Percentiles rank a stretch among this genome's conserved stretches.
These are phyloP conservation scores for Heterotilapia buettikoferi DNA, from an alignment of 2,113 vertebrate species.

Conservation along the genomic window DNA sequence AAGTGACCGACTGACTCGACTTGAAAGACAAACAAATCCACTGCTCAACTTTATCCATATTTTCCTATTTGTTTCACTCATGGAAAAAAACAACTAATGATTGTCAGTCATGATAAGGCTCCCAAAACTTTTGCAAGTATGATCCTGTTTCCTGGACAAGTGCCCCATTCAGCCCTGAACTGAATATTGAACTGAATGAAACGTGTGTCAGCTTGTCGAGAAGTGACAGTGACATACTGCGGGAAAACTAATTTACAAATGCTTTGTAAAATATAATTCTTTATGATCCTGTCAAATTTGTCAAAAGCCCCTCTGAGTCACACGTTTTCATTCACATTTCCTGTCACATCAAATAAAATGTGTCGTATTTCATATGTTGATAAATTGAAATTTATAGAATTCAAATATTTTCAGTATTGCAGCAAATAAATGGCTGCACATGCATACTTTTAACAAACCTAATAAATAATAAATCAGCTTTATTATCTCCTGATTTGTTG, in stretches of 20 bases:
- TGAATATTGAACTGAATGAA: slow-evolving; percentile 26
- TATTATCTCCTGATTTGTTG: neutral
- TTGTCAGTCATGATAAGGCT: slow-evolving; percentile 17
- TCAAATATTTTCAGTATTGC: neutral
- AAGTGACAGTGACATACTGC: slow-evolving; percentile 39
- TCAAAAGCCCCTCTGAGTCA: neutral
- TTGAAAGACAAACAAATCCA: neutral
- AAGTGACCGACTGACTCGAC: neutral
- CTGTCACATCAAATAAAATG: neutral
- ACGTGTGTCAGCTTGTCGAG: slow-evolving; percentile 55
- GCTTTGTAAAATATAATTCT: slow-evolving; percentile 19
- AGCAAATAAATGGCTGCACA: neutral
- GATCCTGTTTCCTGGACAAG: slow-evolving; percentile 39
- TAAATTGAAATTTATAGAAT: neutral
- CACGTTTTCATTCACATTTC: neutral
- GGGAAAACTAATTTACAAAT: slow-evolving; percentile 20
- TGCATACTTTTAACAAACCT: neutral
- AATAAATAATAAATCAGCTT: neutral
- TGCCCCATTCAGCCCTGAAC: slow-evolving; percentile 30
- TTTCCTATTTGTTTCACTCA: neutral
- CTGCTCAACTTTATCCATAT: neutral
- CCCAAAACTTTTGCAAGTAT: slow-evolving; percentile 23
- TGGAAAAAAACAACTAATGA: slow-evolving; percentile 3
- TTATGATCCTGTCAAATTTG: neutral
- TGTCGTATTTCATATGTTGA: neutral